Base-by-base conservation (phyloP, 2,888 invertebrate genomes). In the Standfussiana lucernea region DNA sequence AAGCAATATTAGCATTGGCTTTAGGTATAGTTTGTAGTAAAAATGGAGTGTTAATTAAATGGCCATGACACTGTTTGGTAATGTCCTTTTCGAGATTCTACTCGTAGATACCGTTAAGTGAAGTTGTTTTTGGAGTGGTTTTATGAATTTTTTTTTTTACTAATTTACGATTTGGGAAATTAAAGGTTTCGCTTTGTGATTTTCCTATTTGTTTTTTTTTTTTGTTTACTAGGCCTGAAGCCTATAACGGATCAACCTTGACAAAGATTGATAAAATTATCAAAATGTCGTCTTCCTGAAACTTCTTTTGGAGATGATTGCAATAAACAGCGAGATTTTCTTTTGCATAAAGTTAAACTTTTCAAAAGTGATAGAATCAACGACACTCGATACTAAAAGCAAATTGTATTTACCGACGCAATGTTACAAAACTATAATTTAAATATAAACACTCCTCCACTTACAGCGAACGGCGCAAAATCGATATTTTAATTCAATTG, bases 401-500 rank as follows among this genome's bases (percentile, higher is more conserved):
- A 32, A 68, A 59, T 21, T 56, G 3, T 15, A 70, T 42, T 45
- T n/a, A 45, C 3, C 21, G 11, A 18, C 45, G 13, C 11, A 28
- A 42, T 50, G 50, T 45, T n/a, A 65, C 40, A 77, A 69, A 28
- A 37, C 32, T 53, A 47, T 72, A 67, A 62, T 62, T 72, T 21
- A n/a, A 72, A 65, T 65, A 76, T 74, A 62, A 66, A 70, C 68
- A 59, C 69, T 35, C 47, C 69, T 35, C 47, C 28, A 71, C 28
- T 73, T 71, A 42, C 1, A 53, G 7, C 5, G 35, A 28, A 47
- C 35, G 65, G 42, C 75, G 75, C 62, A 28, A 79, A 84, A 84
- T 79, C 74, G 73, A 74, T 78, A 77, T 74, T 70, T 61, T 66
- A 79, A 79, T 72, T 79, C 64, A 80, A 79, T 80, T 76, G 71